Conservation (phyloP, 1,140 invertebrate genomes). For the Brachionus koreanus region DNA sequence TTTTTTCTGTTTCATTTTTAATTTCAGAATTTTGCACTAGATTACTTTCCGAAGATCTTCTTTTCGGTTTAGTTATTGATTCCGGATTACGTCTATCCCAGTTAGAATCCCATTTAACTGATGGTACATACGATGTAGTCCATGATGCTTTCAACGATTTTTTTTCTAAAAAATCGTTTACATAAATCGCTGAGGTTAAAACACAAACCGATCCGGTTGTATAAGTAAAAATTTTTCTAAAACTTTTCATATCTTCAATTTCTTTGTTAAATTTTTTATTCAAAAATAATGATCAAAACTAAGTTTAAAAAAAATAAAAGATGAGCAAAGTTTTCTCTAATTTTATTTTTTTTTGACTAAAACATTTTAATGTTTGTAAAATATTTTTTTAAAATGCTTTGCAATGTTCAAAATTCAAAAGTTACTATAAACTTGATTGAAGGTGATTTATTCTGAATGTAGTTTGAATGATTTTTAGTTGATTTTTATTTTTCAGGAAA, state of each 20-base stretch:
- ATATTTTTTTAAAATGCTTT: background rate
- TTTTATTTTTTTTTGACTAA: background rate
- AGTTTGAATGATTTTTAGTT: background rate
- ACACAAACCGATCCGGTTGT: background rate
- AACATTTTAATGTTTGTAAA: background rate
- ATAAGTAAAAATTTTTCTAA: constrained; percentile 29
- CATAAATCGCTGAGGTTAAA: background rate
- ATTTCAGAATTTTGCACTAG: background rate
- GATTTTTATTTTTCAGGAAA: background rate
- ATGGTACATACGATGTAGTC: constrained; percentile 34
- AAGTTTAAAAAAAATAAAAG: background rate
- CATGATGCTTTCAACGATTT: constrained; percentile 13
- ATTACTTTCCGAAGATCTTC: background rate
- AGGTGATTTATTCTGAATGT: background rate
- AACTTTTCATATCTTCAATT: background rate
- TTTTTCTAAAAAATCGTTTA: constrained; percentile 29
- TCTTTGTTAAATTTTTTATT: background rate
- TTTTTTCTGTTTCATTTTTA: background rate
- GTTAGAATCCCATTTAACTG: constrained; percentile 33
- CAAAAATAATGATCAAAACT: background rate
- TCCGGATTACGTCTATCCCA: constrained; percentile 32
- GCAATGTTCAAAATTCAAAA: background rate
- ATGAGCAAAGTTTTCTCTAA: background rate
- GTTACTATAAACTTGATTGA: background rate
- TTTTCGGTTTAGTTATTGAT: constrained; percentile 9